Base-by-base conservation (phyloP, 2,888 invertebrate genomes). In the Oxycera nigricornis region DNA sequence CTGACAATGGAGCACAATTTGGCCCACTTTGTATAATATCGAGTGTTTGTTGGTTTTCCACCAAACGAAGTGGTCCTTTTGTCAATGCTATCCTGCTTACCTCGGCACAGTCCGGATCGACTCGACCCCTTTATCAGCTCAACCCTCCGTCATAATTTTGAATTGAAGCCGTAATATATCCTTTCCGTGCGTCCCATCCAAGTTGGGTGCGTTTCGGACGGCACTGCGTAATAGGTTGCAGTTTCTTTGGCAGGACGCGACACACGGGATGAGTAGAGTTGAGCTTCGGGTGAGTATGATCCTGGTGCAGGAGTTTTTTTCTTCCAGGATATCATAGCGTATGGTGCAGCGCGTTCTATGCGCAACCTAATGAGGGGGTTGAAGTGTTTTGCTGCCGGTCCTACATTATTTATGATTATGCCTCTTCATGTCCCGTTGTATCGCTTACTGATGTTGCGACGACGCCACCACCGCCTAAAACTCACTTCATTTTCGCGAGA, bases 11-110 rank as follows among this genome's bases (percentile, higher is more conserved):
- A 55, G 70, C 75, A 75, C 75, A 76, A 76, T 76, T 76, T 76
- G 75, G 76, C 74, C 75, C 75, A 76, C 75, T 76, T 76, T 76
- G 74, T 76, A 57, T 62, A 30, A 39, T 24, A 50, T 76, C 74
- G 72, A 76, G 76, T 76, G 76, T 76, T 76, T 76, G 76, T 76
- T 76, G 74, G 74, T 74, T 74, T 74, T 76, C 76, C 76, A 72
- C 76, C 74, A 67, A 74, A 73, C 75, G 65, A 73, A 74, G 74
- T 76, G 73, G 73, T 73, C 41, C 67, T 46, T 46, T 67, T 70
- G 52, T 70, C 31, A 28, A 70, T 20, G 39, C 28, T 7, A 24
- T 11, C 24, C 24, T 30, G 14, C 22, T 30, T 30, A 30, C 14
- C 61, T 30, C 61, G 28, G 17, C 28, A 30, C 59, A 59, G 9